Base-by-base conservation (phyloP, 92 coral and sea anemone species). In the Phenganax subtilis region DNA sequence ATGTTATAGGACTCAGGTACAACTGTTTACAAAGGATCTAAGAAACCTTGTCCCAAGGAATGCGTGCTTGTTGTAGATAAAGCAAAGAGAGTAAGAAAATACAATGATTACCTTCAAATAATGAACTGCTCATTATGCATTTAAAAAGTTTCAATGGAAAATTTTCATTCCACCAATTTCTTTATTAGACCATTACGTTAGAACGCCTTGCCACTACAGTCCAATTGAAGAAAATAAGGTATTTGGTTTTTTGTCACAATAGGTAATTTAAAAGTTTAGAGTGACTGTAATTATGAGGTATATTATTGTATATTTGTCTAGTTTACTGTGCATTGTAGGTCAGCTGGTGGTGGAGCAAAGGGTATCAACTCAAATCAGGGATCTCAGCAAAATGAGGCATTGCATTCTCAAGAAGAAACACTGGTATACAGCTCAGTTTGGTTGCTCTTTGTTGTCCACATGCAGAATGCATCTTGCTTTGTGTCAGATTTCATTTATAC, bases 221-320 rank as follows among this genome's bases (percentile, higher is more conserved):
- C 81, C 97, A 93, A 58, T 77, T 93, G 66, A 93, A 93, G 80
- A 93, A 93, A 87, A 90, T 91, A 63, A 91, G 97, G 97, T 92
- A 81, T 57, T 56, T 51, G 69, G 15, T 57, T 57, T 69, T 0
- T 12, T 44, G 37, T 51, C 10, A 17, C 17, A 59, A 59, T 59
- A 59, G 15, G 2, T 14, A 59, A 20, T 20, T 20, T 20, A 20
- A 20, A 12, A 12, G 3, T 59, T 17, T 17, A 8, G 31, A 14
- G 25, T 20, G 25, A 20, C n/a, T 69, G 10, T 65, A 65, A 65
- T 65, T 10, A 6, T 65, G n/a, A 10, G 15, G 31, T 17, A 17
- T 11, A 17, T 65, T 2, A 10, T 69, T 3, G 12, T 10, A 10
- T 6, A 52, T 17, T 53, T 74, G 11, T 74, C 25, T 54, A 51